phyloP scores from a whole-genome alignment of 2,888 invertebrate genomes.

The Eupeodes latifasciatus region DNA sequence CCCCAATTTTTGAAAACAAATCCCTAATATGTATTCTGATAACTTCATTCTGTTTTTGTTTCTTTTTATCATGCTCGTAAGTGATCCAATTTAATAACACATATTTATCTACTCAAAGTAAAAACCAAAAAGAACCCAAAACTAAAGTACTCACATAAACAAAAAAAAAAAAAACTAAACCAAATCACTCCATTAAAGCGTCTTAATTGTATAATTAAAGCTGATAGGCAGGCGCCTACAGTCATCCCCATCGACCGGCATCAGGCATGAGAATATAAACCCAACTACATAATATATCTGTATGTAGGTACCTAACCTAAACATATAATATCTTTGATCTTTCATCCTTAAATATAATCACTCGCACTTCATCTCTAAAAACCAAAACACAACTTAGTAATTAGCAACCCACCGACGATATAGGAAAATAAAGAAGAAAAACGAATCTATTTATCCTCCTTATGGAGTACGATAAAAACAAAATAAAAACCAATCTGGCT shows the following conservation, averaged over 20 bases:
- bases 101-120: conserved; percentile 29
- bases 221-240: conserved; percentile 19
- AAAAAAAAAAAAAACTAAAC: neutral
- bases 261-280: neutral
- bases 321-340: conserved; percentile 20
- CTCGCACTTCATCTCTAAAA: conserved; percentile 37
- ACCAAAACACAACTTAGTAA: conserved; percentile 50
- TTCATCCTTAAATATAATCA: conserved; percentile 36
- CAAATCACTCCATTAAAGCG: conserved; percentile 49
- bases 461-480: too few species aligned
- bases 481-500: conserved; percentile 33
- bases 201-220: conserved; percentile 68
- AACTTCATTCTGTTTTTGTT: neutral
- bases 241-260: too few species aligned
- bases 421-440: neutral
- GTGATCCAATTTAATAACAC: neutral
- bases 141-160: neutral
- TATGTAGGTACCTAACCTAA: too few species aligned
- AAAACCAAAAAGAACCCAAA: conserved; percentile 12
- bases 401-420: conserved; percentile 34
- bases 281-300: neutral
- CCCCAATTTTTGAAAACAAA: too few species aligned
- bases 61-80: neutral
- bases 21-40: too few species aligned
- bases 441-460: neutral